Evolutionary conservation across 2,888 invertebrate genomes (phyloP).

Genomic region (Drosophila mercatorum): DNA sequence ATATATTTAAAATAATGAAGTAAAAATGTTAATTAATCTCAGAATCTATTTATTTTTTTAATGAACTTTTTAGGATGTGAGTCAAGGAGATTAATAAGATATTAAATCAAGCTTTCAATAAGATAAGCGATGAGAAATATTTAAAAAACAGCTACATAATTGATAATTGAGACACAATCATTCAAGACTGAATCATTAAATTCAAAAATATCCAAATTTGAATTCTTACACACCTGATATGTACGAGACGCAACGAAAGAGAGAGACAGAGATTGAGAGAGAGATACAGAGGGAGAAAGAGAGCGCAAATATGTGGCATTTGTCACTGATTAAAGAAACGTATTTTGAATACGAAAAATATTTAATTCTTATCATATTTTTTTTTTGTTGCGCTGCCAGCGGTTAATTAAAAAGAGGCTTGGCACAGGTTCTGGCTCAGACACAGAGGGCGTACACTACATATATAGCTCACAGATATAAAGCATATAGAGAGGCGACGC

Average conservation of each 20-base stretch:
- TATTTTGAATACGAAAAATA: slow-evolving; percentile 26
- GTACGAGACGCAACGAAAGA: neutral
- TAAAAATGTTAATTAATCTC: no score
- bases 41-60: neutral
- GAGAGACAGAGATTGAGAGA: neutral
- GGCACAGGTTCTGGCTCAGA: slow-evolving; percentile 36
- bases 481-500: slow-evolving; percentile 25
- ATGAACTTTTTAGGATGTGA: neutral
- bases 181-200: neutral
- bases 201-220: slow-evolving; percentile 40
- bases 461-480: neutral
- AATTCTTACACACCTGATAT: slow-evolving; percentile 23
- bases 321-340: slow-evolving; percentile 39
- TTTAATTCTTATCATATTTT: slow-evolving; percentile 37
- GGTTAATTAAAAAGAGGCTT: slow-evolving; percentile 59
- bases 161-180: neutral
- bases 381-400: slow-evolving; percentile 8
- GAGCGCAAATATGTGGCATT: slow-evolving; percentile 24
- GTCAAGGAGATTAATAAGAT: neutral
- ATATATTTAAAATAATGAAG: no score
- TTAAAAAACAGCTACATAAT: neutral
- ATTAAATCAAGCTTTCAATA: neutral
- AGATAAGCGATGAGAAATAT: neutral
- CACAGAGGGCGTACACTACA: slow-evolving; percentile 7
- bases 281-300: neutral